These are phyloP conservation scores for Monochamus alternatus DNA, from an alignment of 2,888 invertebrate species.

Conservation along the genomic window DNA sequence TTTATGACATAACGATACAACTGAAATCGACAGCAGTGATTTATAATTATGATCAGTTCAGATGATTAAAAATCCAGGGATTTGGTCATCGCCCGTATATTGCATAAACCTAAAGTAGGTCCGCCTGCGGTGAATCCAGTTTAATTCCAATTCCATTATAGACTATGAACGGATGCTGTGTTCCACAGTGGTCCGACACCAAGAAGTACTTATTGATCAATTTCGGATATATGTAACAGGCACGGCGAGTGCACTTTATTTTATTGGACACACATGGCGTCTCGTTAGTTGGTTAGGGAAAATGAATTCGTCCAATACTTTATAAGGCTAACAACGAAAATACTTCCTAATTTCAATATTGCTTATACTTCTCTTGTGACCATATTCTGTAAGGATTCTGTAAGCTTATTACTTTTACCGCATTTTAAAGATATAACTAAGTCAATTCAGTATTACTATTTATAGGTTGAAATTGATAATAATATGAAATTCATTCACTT, in stretches of 20 bases:
- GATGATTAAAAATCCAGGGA: too few relatives aligned
- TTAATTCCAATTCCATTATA: background rate
- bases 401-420: too few relatives aligned
- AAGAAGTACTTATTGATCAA: conserved; percentile 14
- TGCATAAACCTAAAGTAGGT: background rate
- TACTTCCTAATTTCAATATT: background rate
- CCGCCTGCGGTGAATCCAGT: background rate
- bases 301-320: background rate
- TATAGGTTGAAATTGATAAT: too few relatives aligned
- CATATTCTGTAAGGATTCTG: too few relatives aligned
- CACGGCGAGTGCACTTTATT: conserved; percentile 1
- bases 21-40: too few relatives aligned
- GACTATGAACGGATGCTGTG: conserved; percentile 5
- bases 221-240: conserved; percentile 4
- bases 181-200: background rate
- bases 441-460: too few relatives aligned
- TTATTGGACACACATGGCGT: background rate
- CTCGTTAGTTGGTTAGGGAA: background rate
- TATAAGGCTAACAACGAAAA: background rate
- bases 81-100: background rate
- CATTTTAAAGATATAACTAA: too few relatives aligned
- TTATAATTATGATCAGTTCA: too few relatives aligned
- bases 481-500: too few relatives aligned
- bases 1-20: too few relatives aligned
- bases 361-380: too few relatives aligned